Base-by-base conservation (phyloP, 2,888 invertebrate genomes). In the Coelopa pilipes region DNA sequence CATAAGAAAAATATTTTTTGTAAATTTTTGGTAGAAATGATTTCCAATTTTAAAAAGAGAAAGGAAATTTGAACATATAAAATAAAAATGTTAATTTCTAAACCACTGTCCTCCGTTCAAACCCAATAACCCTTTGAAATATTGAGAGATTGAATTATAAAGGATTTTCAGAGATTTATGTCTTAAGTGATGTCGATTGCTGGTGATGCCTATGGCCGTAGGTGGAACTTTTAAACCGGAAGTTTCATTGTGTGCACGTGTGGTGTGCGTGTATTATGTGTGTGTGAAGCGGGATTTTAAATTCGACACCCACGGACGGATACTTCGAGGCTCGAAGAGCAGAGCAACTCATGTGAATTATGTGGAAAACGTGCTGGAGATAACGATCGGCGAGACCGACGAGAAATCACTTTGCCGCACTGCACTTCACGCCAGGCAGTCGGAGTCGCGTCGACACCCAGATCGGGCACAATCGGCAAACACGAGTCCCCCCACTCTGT, bases 371-470 rank as follows among this genome's bases (percentile, higher is more conserved):
- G 84, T 84, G 84, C 78, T 76, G 75, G 73, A 77, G 81, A 83
- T 82, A 78, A 77, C 80, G 80, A 83, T 83, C 79, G 66, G 11
- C 57, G 55, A 7, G 57, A 57, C 70, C 45, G 17, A 19, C 7
- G 34, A 49, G 11, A 47, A 45, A 53, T 74, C 55, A 49, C 21
- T 15, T 62, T 62, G 12, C 4, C n/a, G 59, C 74, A 57, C 17
- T 63, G 17, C 81, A 79, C 81, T 81, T 76, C 75, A 79, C 77
- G 80, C 82, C 15, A 66, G 24, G 65, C 13, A 47, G 13, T 83
- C 82, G 82, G 80, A 81, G 83, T 80, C 79, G 80, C 81, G 82
- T 84, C 83, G 83, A 82, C 85, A 85, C 83, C 81, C 83, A 84
- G 83, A 83, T 82, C 82, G 82, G 80, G 78, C 79, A 79, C 81